These are phyloP conservation scores for Parelbella ahira DNA, from an alignment of 2,888 invertebrate species.

Conservation along the genomic window DNA sequence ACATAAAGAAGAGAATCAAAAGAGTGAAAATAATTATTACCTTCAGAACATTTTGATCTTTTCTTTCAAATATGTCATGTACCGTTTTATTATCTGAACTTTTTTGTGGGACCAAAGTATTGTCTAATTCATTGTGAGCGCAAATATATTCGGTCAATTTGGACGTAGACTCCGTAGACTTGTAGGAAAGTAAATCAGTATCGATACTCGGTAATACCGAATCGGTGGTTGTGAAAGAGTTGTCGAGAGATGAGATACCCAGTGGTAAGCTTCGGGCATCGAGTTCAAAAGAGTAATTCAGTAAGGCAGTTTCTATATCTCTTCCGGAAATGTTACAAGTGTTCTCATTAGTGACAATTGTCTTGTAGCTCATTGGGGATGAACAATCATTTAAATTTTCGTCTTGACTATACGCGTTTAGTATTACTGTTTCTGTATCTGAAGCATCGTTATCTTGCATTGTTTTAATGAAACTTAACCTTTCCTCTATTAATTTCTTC, in stretches of 20 bases:
- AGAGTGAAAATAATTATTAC: no score
- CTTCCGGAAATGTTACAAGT: conserved; percentile 34
- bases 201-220: conserved; percentile 34
- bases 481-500: conserved; percentile 46
- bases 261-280: conserved; percentile 35
- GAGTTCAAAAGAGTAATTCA: conserved; percentile 12
- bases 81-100: conserved; percentile 30
- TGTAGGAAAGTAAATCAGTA: conserved; percentile 53
- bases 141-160: conserved; percentile 47
- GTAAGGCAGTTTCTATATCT: conserved; percentile 38
- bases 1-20: no score
- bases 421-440: conserved; percentile 39
- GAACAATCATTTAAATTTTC: conserved; percentile 30
- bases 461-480: conserved; percentile 41
- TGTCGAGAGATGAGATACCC: no score
- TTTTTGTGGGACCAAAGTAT: conserved; percentile 12
- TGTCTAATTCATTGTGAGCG: conserved; percentile 40
- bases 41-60: conserved; percentile 33
- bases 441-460: conserved; percentile 30
- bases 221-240: no score
- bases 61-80: conserved; percentile 58
- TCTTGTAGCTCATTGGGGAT: conserved; percentile 41
- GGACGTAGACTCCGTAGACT: conserved; percentile 48
- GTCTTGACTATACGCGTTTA: conserved; percentile 35
- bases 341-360: conserved; percentile 37